Conservation (phyloP, 2,888 invertebrate species). For the Eupeodes luniger region DNA sequence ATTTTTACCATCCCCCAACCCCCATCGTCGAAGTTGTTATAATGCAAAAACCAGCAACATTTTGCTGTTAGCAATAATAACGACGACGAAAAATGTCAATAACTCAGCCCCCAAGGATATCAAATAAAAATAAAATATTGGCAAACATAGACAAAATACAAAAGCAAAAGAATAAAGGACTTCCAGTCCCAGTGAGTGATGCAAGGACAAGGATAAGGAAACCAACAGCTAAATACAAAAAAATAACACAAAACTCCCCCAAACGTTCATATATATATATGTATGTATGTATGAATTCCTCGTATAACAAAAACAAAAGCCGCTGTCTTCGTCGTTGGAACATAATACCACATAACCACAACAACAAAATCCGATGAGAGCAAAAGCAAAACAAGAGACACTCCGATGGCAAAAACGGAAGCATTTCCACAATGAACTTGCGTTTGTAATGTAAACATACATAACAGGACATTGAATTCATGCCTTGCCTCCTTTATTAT, state of each 20-base stretch:
- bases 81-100: slow-evolving; percentile 70
- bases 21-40: neutral
- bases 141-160: slow-evolving; percentile 65
- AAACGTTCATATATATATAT: slow-evolving; percentile 15
- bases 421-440: slow-evolving; percentile 60
- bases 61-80: slow-evolving; percentile 72
- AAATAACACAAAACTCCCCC: slow-evolving; percentile 29
- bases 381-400: slow-evolving; percentile 18
- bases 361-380: slow-evolving; percentile 16
- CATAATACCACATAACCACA: slow-evolving; percentile 15
- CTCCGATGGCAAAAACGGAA: slow-evolving; percentile 45
- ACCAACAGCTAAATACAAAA: slow-evolving; percentile 5
- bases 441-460: slow-evolving; percentile 56
- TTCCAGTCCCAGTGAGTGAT: slow-evolving; percentile 5
- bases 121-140: slow-evolving; percentile 74
- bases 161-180: slow-evolving; percentile 36
- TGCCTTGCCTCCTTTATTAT: slow-evolving; percentile 14
- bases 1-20: neutral
- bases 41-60: slow-evolving; percentile 52
- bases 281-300: too few relatives aligned
- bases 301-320: slow-evolving; percentile 48
- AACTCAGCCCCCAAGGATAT: slow-evolving; percentile 69
- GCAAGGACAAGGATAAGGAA: slow-evolving; percentile 40
- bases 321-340: neutral
- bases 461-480: slow-evolving; percentile 29